Base-by-base conservation (phyloP, 53 echinoderm and acorn worm genomes). In the Echinarachnius parma region DNA sequence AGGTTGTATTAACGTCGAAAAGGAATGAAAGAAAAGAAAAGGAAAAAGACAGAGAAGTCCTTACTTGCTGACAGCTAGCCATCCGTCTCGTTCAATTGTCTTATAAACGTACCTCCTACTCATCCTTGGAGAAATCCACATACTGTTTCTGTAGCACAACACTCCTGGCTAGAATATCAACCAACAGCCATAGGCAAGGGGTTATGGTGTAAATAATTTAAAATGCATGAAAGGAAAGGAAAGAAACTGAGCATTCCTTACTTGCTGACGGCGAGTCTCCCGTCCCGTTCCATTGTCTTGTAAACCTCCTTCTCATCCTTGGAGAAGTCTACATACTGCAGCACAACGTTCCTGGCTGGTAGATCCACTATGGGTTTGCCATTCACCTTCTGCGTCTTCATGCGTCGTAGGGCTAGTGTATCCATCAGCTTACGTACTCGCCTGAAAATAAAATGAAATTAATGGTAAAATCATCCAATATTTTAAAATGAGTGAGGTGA, bases 271-370 rank as follows among this genome's bases (percentile, higher is more conserved):
- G 90, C 78, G 0, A 94, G 75, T 32, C 75, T 80, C 28, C 95
- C 95, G 18, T 90, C 95, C 39, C 84, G 84, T 2, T 87, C 95
- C 90, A 87, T 87, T 27, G 83, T 86, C 60, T 90, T 84, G 52
- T 93, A 93, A 59, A 93, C 72, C 1, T 78, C 79, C 45, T 78
- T 80, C 70, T 93, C 89, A 2, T 93, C 93, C 18, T 81, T 78
- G 8, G 84, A 81, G 57, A 93, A 53, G 39, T 93, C 84, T 27
- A 93, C 78, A 3, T 86, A 79, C 76, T 90, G 86, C 3, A 90
- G 48, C 18, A 89, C 53, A 4, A 93, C 81, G 10, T 76, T 79
- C 65, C 86, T 86, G 66, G 75, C 28, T 16, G 93, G 93, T 11
- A 90, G 75, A 59, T 90, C 90, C 27, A 93, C 86, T 57, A 90